Evolutionary conservation across 2,888 invertebrate species (phyloP).

Genomic region (Hirtodrosophila confusa): DNA sequence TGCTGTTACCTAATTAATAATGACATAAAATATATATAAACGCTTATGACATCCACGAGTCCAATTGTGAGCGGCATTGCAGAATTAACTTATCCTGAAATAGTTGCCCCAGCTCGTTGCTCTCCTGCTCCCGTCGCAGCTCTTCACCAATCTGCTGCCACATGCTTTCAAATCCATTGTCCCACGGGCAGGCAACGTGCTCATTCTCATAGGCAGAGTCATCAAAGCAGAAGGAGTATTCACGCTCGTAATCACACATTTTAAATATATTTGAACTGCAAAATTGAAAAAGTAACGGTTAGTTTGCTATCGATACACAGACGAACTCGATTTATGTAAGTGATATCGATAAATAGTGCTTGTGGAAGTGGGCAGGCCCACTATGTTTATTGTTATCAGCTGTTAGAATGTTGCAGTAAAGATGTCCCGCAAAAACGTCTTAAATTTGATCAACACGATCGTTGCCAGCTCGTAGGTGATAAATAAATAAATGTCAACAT

Average conservation of each 20-base stretch:
- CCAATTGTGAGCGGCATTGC: slow-evolving; percentile 7
- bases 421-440: slow-evolving; percentile 86
- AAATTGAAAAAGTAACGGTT: slow-evolving; percentile 1
- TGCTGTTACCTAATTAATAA: slow-evolving; percentile 27
- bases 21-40: slow-evolving; percentile 10
- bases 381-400: slow-evolving; percentile 20
- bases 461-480: slow-evolving; percentile 88
- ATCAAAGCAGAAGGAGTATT: slow-evolving; percentile 58
- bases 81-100: slow-evolving; percentile 38
- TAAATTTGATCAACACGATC: slow-evolving; percentile 88
- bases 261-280: neutral
- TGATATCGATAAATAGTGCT: neutral
- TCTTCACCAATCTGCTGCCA: slow-evolving; percentile 62
- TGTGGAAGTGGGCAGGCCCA: slow-evolving; percentile 37
- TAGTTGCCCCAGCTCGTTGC: slow-evolving; percentile 32
- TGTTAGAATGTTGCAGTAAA: slow-evolving; percentile 55
- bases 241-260: slow-evolving; percentile 65
- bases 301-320: slow-evolving; percentile 8
- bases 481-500: neutral
- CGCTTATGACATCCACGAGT: slow-evolving; percentile 6
- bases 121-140: slow-evolving; percentile 51
- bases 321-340: slow-evolving; percentile 1
- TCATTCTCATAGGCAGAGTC: slow-evolving; percentile 55
- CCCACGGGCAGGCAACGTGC: slow-evolving; percentile 24
- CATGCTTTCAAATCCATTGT: slow-evolving; percentile 57